Evolutionary conservation across 2,113 vertebrate species (phyloP), one percentile per base, ranked within the genome.

Genomic region (Nyctereutes procyonoides): DNA sequence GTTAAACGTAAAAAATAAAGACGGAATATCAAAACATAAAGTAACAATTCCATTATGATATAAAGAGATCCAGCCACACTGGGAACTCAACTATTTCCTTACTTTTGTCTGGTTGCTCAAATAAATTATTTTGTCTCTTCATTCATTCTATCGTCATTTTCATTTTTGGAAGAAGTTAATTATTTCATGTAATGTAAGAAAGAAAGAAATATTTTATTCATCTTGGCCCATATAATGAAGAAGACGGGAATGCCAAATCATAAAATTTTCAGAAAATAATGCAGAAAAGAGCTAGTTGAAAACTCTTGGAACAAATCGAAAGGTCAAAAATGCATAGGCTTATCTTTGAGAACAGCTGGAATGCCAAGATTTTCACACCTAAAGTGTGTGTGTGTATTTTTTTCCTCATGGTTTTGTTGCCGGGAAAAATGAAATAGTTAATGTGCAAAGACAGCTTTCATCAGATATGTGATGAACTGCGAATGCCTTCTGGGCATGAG

Each of bases 391-490:
- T 69, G 65, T 67, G 65, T 56, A 26, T 10, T n/a, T 56, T n/a
- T 89, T 53, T 24, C 73, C 48, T 91, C 81, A 35, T n/a, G 43
- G n/a, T 17, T 81, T 81, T 91, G 35, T 96, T 91, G 22, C 63
- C 67, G 15, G 38, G 65, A 67, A 67, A 95, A 93, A 93, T 93
- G 32, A 97, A 74, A 55, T 43, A 51, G 20, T 87, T 89, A 86
- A 93, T 76, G 51, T 65, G 17, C 56, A 93, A 86, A 62, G 26
- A 74, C 48, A 82, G 38, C 32, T 95, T 87, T 90, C 56, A 90
- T 81, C 48, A 86, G 60, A 71, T 51, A 35, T 12, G 4, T 53
- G 53, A 74, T 48, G 20, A 92, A 63, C 28, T 73, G 48, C 60
- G 73, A 95, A 67, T 74, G 53, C 51, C 22, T 93, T 95, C 30